A percentile compares a stretch with the other conserved stretches of the same genome.
phyloP scores from a whole-genome alignment of 2,797 vertebrate genomes.

The Silurus aristotelis region DNA sequence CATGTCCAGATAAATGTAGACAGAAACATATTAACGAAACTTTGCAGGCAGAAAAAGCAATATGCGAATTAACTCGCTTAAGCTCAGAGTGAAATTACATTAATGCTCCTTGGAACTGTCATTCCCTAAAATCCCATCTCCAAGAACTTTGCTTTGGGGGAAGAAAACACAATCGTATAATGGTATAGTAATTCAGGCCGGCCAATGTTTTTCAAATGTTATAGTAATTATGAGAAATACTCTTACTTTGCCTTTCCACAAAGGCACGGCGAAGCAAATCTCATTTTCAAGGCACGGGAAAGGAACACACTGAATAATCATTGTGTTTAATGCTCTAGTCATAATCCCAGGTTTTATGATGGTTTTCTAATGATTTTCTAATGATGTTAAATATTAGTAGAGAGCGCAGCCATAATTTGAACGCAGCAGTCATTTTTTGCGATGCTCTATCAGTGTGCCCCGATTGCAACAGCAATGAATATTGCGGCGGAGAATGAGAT shows the following conservation, averaged over 20 bases:
- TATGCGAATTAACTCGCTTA: conserved; percentile 65
- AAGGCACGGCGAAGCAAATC: conserved; percentile 72
- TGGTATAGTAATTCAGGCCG: conserved; percentile 75
- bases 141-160: conserved; percentile 73
- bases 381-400: conserved; percentile 88
- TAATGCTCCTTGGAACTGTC: conserved; percentile 62
- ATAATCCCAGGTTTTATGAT: conserved; percentile 86
- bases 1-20: conserved; percentile 40
- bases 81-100: conserved; percentile 67
- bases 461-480: conserved; percentile 80
- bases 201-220: conserved; percentile 80
- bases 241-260: conserved; percentile 68
- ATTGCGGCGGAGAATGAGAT: conserved; percentile 77
- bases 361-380: conserved; percentile 87
- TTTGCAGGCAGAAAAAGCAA: conserved; percentile 62
- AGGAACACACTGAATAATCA: conserved; percentile 83
- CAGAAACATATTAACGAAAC: conserved; percentile 34
- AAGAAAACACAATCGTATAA: conserved; percentile 71
- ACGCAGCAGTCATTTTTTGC: conserved; percentile 73
- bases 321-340: conserved; percentile 85
- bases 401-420: conserved; percentile 82
- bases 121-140: conserved; percentile 67
- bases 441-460: conserved; percentile 70
- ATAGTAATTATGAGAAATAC: conserved; percentile 81
- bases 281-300: conserved; percentile 76